phyloP scores from a whole-genome alignment of 2,797 vertebrate genomes.

The Rachycentron canadum region DNA sequence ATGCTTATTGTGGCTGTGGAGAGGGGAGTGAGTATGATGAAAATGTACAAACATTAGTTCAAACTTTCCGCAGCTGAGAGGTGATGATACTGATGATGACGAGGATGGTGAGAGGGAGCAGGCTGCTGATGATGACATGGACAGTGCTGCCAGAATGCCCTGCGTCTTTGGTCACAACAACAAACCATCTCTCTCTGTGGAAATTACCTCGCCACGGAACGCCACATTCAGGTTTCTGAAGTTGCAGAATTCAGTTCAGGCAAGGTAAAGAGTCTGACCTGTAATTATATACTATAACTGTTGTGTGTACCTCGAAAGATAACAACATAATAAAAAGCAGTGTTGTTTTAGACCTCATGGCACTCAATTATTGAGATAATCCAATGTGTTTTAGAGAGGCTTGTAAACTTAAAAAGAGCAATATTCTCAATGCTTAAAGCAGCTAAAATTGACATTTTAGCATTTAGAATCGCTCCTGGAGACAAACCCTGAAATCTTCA shows the following conservation, averaged over 20 bases:
- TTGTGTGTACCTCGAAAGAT: background rate
- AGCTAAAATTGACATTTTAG: background rate
- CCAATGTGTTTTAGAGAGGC: background rate
- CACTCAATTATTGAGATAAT: background rate
- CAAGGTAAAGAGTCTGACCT: background rate
- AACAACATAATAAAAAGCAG: background rate
- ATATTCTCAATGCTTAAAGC: background rate
- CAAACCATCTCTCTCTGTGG: slow-evolving; percentile 1
- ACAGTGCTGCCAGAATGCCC: background rate
- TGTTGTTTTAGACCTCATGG: background rate
- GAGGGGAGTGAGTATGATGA: slow-evolving; percentile 8
- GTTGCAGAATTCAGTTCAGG: background rate
- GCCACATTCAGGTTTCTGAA: background rate
- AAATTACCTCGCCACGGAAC: background rate
- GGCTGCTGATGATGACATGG: slow-evolving; percentile 11
- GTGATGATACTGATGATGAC: slow-evolving; percentile 33
- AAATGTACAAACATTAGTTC: slow-evolving; percentile 56
- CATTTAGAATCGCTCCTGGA: background rate
- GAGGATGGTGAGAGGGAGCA: slow-evolving; percentile 9
- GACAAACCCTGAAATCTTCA: background rate
- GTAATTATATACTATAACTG: background rate
- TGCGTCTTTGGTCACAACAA: slow-evolving; percentile 13
- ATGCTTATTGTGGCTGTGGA: slow-evolving; percentile 30
- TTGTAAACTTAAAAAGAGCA: background rate
- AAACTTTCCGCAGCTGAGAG: slow-evolving; percentile 39